phyloP scores from a whole-genome alignment of 1,140 invertebrate genomes.

The Polypedilum vanderplanki region DNA sequence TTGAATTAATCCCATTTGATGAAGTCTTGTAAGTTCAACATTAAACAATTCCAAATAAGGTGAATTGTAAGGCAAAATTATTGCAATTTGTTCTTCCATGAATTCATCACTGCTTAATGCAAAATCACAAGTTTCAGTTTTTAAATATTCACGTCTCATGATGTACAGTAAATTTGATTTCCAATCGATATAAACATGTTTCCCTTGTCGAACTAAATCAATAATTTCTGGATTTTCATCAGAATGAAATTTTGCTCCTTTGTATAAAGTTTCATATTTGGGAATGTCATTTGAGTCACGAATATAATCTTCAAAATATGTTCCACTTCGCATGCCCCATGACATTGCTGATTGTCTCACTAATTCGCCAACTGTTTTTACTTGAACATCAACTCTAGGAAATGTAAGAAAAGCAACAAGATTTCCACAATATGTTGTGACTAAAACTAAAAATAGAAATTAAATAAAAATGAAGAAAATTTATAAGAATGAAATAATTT shows the following conservation, averaged over 20 bases:
- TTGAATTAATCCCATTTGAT: conserved; percentile 74
- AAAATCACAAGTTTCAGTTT: conserved; percentile 61
- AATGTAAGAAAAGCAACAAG: conserved; percentile 90
- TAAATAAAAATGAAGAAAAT: too few species aligned
- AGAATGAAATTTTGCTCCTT: conserved; percentile 46
- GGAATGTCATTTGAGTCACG: conserved; percentile 4
- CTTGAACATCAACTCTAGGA: conserved; percentile 70
- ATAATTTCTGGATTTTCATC: conserved; percentile 48
- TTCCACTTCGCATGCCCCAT: conserved; percentile 68
- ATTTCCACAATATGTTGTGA: conserved; percentile 89
- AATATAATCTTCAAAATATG: conserved; percentile 61
- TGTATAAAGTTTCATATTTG: conserved; percentile 17
- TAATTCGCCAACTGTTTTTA: conserved; percentile 66
- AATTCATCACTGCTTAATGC: conserved; percentile 65
- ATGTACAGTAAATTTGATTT: conserved; percentile 61
- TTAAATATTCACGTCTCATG: conserved; percentile 56
- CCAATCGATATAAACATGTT: conserved; percentile 76
- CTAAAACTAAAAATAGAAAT: conserved; percentile 51
- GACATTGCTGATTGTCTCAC: conserved; percentile 54
- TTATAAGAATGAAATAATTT: background rate
- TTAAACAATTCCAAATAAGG: conserved; percentile 64
- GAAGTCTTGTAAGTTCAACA: conserved; percentile 63
- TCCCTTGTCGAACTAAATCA: conserved; percentile 51
- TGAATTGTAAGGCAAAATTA: conserved; percentile 63
- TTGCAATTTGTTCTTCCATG: conserved; percentile 67